Evolutionary conservation across 2,797 vertebrate species (phyloP), one percentile per base, ranked within the genome.

Genomic region (Melanotaenia boesemani): DNA sequence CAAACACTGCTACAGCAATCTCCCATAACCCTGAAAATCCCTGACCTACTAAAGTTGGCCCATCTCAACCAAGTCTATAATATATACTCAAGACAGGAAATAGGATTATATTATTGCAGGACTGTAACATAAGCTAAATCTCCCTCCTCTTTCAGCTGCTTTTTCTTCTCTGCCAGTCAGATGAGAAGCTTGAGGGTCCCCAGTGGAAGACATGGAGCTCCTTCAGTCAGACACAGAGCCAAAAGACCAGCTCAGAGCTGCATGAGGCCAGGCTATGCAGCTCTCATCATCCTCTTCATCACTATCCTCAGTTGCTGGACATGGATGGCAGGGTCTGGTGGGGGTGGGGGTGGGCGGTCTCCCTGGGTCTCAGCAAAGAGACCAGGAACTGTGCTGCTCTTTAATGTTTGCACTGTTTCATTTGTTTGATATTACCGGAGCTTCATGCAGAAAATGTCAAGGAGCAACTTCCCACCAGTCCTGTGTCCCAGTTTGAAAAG

Each of bases 151-250:
- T 69, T 79, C 52, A 63, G 63, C 30, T 30, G 3, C 48, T 67
- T 58, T 39, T 39, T 69, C 74, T 77, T 78, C 63, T 66, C 1
- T 32, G n/a, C 16, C 30, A 59, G 55, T 60, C 48, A 64, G 66
- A 80, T 1, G 74, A 81, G 67, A 58, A 67, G 75, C 75, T 76
- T 32, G 16, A 70, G 77, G 64, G 63, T 84, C 59, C 68, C 56
- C 20, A 5, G 32, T 48, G 72, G 39, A 73, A 13, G 34, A 77
- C 77, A 36, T 78, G 85, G 78, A 82, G 76, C 28, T 34, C 32
- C 32, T 34, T 34, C 32, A 34, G 32, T 34, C 32, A 13, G 34
- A 78, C 78, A 32, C 76, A 83, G 78, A 82, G 76, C 24, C 0
- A 76, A 56, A 69, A 54, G 74, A 78, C 78, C 46, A 55, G 73